These are phyloP conservation scores for Anthonomus grandis DNA, from an alignment of 1,140 invertebrate species.

Conservation along the genomic window DNA sequence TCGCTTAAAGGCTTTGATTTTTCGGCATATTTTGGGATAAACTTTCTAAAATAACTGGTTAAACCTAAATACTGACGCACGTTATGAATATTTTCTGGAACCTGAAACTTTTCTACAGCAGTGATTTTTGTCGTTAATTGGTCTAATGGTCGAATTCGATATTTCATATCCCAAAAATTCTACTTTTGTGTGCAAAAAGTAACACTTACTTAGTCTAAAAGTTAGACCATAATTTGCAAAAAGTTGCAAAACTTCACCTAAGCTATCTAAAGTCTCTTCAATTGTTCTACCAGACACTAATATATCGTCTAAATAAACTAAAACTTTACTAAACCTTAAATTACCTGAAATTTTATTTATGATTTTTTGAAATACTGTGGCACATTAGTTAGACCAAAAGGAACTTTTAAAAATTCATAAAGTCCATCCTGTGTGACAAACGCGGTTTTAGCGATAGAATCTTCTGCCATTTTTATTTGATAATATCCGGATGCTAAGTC, in stretches of 20 bases:
- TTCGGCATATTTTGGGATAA: background rate
- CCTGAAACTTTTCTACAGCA: slow-evolving; percentile 26
- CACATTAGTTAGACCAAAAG: slow-evolving; percentile 35
- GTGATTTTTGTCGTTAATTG: background rate
- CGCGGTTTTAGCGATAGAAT: slow-evolving; percentile 30
- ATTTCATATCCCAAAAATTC: slow-evolving; percentile 10
- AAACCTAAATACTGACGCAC: background rate
- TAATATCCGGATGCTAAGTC: slow-evolving; percentile 37
- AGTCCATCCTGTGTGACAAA: slow-evolving; percentile 35
- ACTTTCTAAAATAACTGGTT: slow-evolving; percentile 1
- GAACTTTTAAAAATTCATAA: slow-evolving; percentile 34
- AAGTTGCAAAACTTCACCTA: background rate
- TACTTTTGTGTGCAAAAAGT: slow-evolving; percentile 5
- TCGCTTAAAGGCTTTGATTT: background rate
- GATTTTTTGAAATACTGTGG: slow-evolving; percentile 28
- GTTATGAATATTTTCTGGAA: background rate
- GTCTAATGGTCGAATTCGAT: slow-evolving; percentile 7
- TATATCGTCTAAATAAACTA: slow-evolving; percentile 42
- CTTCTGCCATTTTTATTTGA: slow-evolving; percentile 37
- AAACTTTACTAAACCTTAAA: slow-evolving; percentile 24
- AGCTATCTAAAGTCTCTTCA: background rate
- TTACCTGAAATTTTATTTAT: slow-evolving; percentile 23
- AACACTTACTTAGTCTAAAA: slow-evolving; percentile 4
- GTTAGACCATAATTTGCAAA: background rate
- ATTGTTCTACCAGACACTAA: slow-evolving; percentile 30